Percentiles rank a stretch among this genome's conserved stretches.
phyloP scores from a whole-genome alignment of 2,797 vertebrate genomes.

The Sebastes baramenuke region DNA sequence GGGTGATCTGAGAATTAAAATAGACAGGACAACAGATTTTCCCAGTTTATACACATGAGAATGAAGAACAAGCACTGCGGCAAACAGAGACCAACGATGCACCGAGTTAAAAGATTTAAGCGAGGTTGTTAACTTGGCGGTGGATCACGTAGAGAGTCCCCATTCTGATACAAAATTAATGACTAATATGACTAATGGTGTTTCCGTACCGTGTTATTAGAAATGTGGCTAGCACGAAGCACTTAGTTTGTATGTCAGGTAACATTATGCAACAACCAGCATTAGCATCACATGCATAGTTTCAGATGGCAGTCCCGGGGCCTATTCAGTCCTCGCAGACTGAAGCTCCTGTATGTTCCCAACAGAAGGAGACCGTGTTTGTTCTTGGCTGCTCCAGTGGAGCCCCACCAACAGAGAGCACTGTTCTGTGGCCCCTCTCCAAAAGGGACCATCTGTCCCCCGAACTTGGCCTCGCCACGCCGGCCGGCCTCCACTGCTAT shows the following conservation, averaged over 20 bases:
- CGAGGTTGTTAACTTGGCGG: constrained; percentile 13
- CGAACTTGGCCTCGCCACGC: constrained; percentile 55
- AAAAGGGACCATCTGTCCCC: constrained; percentile 82
- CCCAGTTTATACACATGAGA: constrained; percentile 38
- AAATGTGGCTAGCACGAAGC: constrained; percentile 13
- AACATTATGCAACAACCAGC: constrained; percentile 24
- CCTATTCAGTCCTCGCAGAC: constrained; percentile 32
- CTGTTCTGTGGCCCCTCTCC: constrained; percentile 76
- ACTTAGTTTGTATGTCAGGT: constrained; percentile 13
- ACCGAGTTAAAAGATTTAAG: constrained; percentile 22
- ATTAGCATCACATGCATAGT: constrained; percentile 23
- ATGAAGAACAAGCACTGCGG: constrained; percentile 36
- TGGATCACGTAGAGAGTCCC: neutral
- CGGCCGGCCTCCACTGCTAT: constrained; percentile 37
- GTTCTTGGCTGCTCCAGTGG: constrained; percentile 71
- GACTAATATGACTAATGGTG: constrained; percentile 27
- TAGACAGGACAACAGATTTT: constrained; percentile 67
- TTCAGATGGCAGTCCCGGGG: constrained; percentile 40
- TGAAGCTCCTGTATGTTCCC: constrained; percentile 57
- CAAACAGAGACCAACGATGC: constrained; percentile 10
- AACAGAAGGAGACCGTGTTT: constrained; percentile 77
- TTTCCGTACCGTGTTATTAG: neutral
- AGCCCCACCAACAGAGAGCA: constrained; percentile 66
- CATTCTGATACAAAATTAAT: constrained; percentile 21
- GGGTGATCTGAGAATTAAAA: constrained; percentile 77